Percentiles rank a stretch among this genome's conserved stretches.
These are phyloP conservation scores for Drosophila virilis DNA, from an alignment of 1,140 invertebrate genomes.

Conservation along the genomic window DNA sequence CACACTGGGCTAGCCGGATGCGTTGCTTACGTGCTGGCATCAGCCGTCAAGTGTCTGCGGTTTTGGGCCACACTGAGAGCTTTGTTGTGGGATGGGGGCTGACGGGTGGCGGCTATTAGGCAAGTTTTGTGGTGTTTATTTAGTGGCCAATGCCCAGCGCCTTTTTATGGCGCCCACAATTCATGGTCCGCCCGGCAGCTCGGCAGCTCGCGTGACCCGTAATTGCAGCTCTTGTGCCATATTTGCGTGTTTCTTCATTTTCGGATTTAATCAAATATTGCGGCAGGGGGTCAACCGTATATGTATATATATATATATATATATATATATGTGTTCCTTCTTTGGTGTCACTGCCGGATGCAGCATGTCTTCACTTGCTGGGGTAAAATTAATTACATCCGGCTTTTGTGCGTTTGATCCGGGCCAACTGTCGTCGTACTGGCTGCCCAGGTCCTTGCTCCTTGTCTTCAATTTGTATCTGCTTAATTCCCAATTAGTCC, in stretches of 20 bases:
- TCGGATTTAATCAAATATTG: constrained; percentile 74
- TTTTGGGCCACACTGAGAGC: constrained; percentile 57
- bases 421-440: constrained; percentile 5
- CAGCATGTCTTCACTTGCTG: constrained; percentile 51
- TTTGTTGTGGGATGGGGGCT: constrained; percentile 3
- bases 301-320: constrained; percentile 11
- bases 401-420: constrained; percentile 65
- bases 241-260: constrained; percentile 55
- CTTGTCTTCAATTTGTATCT: constrained; percentile 59
- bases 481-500: constrained; percentile 76
- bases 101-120: constrained; percentile 50
- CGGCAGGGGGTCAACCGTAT: constrained; percentile 24
- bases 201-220: constrained; percentile 65
- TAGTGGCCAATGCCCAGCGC: constrained; percentile 63
- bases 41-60: constrained; percentile 71
- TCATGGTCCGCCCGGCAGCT: constrained; percentile 3
- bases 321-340: constrained; percentile 2
- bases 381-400: constrained; percentile 75
- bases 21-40: constrained; percentile 67
- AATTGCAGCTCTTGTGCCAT: constrained; percentile 68
- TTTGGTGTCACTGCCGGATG: constrained; percentile 51
- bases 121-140: constrained; percentile 68
- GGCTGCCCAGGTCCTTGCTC: background rate
- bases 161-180: constrained; percentile 56
- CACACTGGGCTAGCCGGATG: constrained; percentile 57